Base-by-base conservation (phyloP, 1,140 invertebrate genomes). In the Plectrocnemia conspersa region DNA sequence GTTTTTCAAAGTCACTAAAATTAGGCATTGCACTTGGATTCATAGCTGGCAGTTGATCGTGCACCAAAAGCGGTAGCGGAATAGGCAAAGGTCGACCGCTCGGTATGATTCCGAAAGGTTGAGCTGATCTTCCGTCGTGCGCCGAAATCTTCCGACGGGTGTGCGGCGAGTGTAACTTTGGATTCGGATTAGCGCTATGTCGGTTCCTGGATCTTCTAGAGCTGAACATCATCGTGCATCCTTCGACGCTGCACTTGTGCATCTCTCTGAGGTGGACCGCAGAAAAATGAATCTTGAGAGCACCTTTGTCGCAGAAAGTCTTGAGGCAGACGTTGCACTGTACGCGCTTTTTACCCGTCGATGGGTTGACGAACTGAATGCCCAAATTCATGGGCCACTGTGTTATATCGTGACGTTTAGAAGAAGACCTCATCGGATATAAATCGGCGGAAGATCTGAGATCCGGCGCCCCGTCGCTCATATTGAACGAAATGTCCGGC, bases 241-340 rank as follows among this genome's bases (percentile, higher is more conserved):
- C 86, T 52, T 82, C 79, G 24, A 88, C 81, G 16, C 84, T 86
- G 74, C 88, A 90, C 65, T 83, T 81, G 70, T 84, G 86, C 83
- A 89, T 83, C 68, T 88, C 85, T 4, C 80, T 69, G 42, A 84
- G 64, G 66, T 92, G 88, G 29, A 99, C 97, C 0, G 97, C 97
- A 45, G 94, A 98, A 68, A 98, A 99, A 68, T 99, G 97, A 24
- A 99, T 99, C 77, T 99, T 99, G 4, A 99, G 77, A 5, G 97
- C 97, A 46, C 95, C 95, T 75, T 99, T 99, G 75, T 99, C 97
- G 81, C 97, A 99, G 76, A 99, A 99, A 55, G 96, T 98, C 71
- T 99, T 98, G 44, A 97, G 80, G 71, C 97, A 99, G 40, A 96
- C 93, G 68, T 95, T 94, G 75, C 97, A 99, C 71, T 98, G 91